Evolutionary conservation across 2,888 invertebrate genomes (phyloP), one percentile per base, ranked within the genome.

Genomic region (Anarsia innoxiella): DNA sequence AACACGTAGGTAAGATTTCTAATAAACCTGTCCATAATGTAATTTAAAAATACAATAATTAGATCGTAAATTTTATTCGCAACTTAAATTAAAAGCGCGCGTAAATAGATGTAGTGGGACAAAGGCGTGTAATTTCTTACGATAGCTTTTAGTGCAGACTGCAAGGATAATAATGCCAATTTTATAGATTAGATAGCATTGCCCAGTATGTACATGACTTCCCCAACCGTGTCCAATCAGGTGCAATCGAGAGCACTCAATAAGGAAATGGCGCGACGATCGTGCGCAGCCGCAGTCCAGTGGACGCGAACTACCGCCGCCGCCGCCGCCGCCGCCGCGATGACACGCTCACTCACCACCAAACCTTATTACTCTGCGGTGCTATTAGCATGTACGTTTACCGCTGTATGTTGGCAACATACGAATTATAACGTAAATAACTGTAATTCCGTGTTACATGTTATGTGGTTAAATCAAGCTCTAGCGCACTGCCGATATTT

Each of bases 181-280:
- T 34, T 37, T n/a, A 25, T 33, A 39, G 36, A 39, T 42, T 29
- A 39, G 34, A 34, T 41, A 37, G 26, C 25, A 36, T 41, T 37
- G 28, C 30, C 30, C 36, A 15, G 33, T 31, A 34, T 34, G 37
- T 37, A 30, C 36, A 30, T 27, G 37, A 31, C 15, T 31, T 35
- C 36, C 43, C 35, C 31, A 34, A 34, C 40, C 30, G 25, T 37
- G 41, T 40, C 36, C 44, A 48, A 46, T 46, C 44, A 38, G 33
- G 27, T 31, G 45, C 44, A 45, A 49, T 48, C 41, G 41, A 53
- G 66, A 66, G 53, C 60, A 56, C 46, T 56, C 64, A 66, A 72
- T 70, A 59, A 74, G 73, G 73, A 74, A 73, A 63, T 55, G 52
- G 53, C 40, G 43, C 32, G 49, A 42, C 42, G 40, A 34, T 25